Evolutionary conservation across 2,888 invertebrate genomes (phyloP).

Genomic region (Sipha maydis): DNA sequence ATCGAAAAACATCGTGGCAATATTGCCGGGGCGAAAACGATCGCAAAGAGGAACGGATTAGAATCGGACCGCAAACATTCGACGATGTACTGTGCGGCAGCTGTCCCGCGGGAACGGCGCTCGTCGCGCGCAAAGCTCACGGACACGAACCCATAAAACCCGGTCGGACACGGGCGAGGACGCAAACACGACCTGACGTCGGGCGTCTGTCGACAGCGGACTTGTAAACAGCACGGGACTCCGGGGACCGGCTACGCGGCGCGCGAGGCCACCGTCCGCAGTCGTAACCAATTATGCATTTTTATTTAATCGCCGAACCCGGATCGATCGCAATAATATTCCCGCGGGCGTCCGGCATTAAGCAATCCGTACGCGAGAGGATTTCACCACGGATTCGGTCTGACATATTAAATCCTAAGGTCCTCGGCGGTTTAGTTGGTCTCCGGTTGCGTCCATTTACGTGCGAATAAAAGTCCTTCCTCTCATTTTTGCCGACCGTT

Average conservation of each 20-base stretch:
- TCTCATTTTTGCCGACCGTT: no score
- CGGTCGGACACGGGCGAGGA: conserved; percentile 42
- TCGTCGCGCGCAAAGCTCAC: conserved; percentile 12
- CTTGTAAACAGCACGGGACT: conserved; percentile 40
- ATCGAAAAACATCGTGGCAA: background rate
- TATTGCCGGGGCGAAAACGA: background rate
- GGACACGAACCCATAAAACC: conserved; percentile 51
- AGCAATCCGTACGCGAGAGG: no score
- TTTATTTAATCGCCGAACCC: conserved; percentile 36
- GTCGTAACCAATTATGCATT: conserved; percentile 48
- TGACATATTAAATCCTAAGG: no score
- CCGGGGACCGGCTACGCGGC: background rate
- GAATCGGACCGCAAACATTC: conserved; percentile 55
- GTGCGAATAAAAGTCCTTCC: no score
- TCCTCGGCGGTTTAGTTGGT: no score
- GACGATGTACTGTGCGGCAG: conserved; percentile 4
- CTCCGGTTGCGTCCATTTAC: no score
- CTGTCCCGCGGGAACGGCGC: conserved; percentile 16
- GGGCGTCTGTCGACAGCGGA: conserved; percentile 39
- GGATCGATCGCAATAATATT: conserved; percentile 2
- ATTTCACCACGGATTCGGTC: no score
- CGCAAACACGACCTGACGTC: conserved; percentile 52
- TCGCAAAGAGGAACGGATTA: conserved; percentile 47
- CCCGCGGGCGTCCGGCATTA: no score
- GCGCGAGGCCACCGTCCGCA: background rate